Base-by-base conservation (phyloP, 2,888 invertebrate species). In the Ophion slaviceki region DNA sequence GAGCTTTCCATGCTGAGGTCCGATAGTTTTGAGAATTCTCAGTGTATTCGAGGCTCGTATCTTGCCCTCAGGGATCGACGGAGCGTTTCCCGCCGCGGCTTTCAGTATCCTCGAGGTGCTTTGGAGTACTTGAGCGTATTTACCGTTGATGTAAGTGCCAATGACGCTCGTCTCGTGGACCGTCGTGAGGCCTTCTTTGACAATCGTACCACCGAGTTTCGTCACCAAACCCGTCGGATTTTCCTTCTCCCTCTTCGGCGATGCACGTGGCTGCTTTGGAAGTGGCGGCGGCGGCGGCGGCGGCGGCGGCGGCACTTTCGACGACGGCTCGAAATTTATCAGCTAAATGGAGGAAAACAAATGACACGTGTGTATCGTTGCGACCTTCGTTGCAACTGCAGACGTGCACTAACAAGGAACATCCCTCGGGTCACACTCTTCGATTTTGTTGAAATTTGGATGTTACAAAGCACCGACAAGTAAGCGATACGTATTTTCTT, bases 141-240 rank as follows among this genome's bases (percentile, higher is more conserved):
- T 98, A 61, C 97, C 97, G 72, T 97, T 97, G 90, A 98, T 97
- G 92, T 96, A 97, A 4, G 98, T 98, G 40, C 98, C 97, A 90
- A 98, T 97, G n/a, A 98, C 97, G 92, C 97, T 97, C 0, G 98
- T 98, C 94, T 98, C 98, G 92, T 97, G 97, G 7, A 98, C 96
- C 0, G 98, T 98, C 6, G 98, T 98, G 2, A 96, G 94, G 1
- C 98, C 98, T 91, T 97, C 97, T 92, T 96, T 97, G 5, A 98
- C 96, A 81, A 97, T 96, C 6, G 97, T 98, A 32, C 98, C 98
- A 66, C 97, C 97, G 76, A 98, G 95, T 90, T 97, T 97, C 7
- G 98, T 97, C 0, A 98, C 97, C 80, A 98, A 94, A 6, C 98
- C 98, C 1, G 97, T 95, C 0, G 97, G 97, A 92, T 96, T 97